These are phyloP conservation scores for Anabacerthia variegaticeps DNA, from an alignment of 2,797 vertebrate species.

Conservation along the genomic window DNA sequence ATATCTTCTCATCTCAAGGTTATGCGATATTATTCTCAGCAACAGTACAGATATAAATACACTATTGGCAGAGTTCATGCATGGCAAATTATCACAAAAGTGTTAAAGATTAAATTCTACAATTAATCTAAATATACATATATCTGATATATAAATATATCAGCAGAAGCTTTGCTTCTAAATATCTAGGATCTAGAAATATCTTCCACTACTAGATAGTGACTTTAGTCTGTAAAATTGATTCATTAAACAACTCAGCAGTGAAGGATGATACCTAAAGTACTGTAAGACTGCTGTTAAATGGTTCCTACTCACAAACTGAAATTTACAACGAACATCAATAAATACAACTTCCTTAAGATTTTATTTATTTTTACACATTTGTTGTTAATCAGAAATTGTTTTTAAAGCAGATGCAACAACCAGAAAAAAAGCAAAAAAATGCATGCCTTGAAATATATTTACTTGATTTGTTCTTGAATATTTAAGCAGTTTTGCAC, in stretches of 20 bases:
- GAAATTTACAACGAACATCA: neutral
- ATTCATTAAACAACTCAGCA: neutral
- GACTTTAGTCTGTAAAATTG: neutral
- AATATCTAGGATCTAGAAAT: neutral
- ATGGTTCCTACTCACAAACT: neutral
- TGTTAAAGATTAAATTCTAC: neutral
- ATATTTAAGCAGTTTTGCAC: neutral
- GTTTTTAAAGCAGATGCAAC: neutral
- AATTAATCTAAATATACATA: neutral
- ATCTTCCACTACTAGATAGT: neutral
- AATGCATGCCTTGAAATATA: neutral
- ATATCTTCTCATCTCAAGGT: conserved; percentile 19
- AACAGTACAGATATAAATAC: conserved; percentile 1
- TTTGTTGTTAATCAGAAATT: neutral
- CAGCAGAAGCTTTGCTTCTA: neutral
- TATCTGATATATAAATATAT: neutral
- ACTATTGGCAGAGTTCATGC: neutral
- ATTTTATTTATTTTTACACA: neutral
- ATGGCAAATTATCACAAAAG: neutral
- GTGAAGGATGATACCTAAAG: neutral
- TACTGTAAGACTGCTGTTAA: neutral
- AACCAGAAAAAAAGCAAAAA: neutral
- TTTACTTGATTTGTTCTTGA: neutral
- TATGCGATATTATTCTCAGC: neutral
- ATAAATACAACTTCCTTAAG: neutral